Conservation (phyloP, 1,140 invertebrate species). For the Papilio glaucus region DNA sequence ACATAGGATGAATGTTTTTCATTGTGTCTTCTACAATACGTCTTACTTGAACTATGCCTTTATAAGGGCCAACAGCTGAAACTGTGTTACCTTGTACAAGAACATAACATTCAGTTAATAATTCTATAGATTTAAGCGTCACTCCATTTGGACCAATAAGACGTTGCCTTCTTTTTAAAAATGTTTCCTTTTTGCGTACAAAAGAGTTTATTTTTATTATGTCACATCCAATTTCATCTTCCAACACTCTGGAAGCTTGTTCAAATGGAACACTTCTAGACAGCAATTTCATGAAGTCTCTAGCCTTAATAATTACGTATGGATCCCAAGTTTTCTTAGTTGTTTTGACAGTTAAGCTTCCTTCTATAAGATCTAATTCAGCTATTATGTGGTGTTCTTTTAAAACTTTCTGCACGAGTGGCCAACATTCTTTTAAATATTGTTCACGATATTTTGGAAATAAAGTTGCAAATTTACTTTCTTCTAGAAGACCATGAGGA, state of each 20-base stretch:
- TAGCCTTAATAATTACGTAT: constrained; percentile 97
- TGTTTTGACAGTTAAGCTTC: constrained; percentile 96
- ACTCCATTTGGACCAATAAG: constrained; percentile 98
- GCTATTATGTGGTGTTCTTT: constrained; percentile 91
- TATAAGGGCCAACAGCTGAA: constrained; percentile 96
- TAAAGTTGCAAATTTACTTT: constrained; percentile 88
- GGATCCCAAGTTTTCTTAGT: constrained; percentile 99
- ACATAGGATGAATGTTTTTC: constrained; percentile 99
- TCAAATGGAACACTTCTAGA: constrained; percentile 98
- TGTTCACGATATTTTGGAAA: constrained; percentile 96
- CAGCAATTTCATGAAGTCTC: constrained; percentile 97
- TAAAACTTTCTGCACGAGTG: constrained; percentile 94
- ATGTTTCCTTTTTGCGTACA: constrained; percentile 96
- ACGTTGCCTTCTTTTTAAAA: constrained; percentile 97
- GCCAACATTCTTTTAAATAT: constrained; percentile 98
- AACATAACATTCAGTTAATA: constrained; percentile 99
- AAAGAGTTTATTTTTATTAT: constrained; percentile 98
- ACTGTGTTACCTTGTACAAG: constrained; percentile 99
- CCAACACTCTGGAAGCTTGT: constrained; percentile 92
- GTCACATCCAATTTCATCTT: constrained; percentile 96
- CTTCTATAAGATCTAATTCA: constrained; percentile 97
- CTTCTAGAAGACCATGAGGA: constrained; percentile 89
- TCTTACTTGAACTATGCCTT: constrained; percentile 95
- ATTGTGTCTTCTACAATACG: constrained; percentile 98
- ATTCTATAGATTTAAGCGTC: constrained; percentile 98